Base-by-base conservation (phyloP, 2,797 vertebrate species). In the Capromys pilorides region DNA sequence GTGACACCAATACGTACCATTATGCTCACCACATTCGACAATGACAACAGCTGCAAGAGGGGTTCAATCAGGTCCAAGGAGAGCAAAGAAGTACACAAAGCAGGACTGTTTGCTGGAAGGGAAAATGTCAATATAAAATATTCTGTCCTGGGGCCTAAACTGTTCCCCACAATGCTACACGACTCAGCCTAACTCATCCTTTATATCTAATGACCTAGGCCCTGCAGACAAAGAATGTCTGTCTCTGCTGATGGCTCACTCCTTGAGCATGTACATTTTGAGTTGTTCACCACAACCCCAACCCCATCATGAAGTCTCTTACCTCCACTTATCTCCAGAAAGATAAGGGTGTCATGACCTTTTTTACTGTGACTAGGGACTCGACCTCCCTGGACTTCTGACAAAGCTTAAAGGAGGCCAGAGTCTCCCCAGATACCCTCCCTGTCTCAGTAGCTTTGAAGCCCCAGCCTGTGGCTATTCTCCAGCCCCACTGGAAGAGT, bases 291-390 rank as follows among this genome's bases (percentile, higher is more conserved):
- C 99, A 99, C 0, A 99, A 99, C 0, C 98, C 99, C 98, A 99
- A 0, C 98, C n/a, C 6, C 31, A 10, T 22, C 78, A 99, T 0
- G 94, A 94, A 95, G 98, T 97, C 2, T 99, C 99, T 31, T 99
- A 99, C 96, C 99, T 99, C 97, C 99, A 99, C 98, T 99, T 0
- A 99, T 64, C 98, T 99, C 88, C 99, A 99, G 98, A 98, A 99
- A 90, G 98, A 99, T 0, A 99, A 99, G 98, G 99, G 99, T 97
- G 99, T 99, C 98, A 99, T 0, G 99, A 99, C 97, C 98, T 99
- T 96, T 99, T 99, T 0, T 98, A 99, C 97, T 99, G 99, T 96
- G 99, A 99, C 98, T 99, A 99, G 98, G 31, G 99, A 99, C 97
- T 98, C 99, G 59, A 98, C 98, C 0, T 98, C 98, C 45, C 97